Evolutionary conservation across 2,888 invertebrate genomes (phyloP).

Genomic region (Amblyjoppa fuscipennis): DNA sequence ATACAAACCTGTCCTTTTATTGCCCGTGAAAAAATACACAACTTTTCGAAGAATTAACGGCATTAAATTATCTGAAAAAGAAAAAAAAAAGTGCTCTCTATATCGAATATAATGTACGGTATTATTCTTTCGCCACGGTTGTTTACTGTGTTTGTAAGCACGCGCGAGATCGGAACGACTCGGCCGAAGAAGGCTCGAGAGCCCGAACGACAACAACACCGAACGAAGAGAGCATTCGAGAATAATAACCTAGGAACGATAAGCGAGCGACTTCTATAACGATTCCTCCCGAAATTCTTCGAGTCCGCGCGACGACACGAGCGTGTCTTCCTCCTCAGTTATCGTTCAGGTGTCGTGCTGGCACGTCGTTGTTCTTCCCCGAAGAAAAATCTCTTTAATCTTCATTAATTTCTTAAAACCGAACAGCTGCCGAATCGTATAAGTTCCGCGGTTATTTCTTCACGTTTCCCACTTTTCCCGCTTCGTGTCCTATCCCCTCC

Average conservation of each 20-base stretch:
- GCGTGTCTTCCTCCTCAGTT: conserved; percentile 50
- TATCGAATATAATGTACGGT: neutral
- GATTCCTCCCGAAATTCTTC: conserved; percentile 47
- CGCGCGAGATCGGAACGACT: neutral
- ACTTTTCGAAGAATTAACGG: neutral
- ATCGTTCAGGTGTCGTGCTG: conserved; percentile 60
- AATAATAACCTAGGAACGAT: conserved; percentile 43
- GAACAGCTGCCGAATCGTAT: neutral
- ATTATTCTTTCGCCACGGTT: conserved; percentile 1
- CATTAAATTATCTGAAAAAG: neutral
- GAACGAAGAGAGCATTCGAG: conserved; percentile 22
- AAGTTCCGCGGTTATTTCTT: neutral
- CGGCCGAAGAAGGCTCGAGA: neutral
- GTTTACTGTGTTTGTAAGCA: neutral
- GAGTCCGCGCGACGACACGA: conserved; percentile 10
- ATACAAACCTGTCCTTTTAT: no score
- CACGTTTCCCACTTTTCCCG: conserved; percentile 26
- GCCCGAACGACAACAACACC: conserved; percentile 32
- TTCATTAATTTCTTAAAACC: neutral
- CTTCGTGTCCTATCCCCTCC: conserved; percentile 40
- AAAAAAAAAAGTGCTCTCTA: neutral
- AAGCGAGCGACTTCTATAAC: neutral
- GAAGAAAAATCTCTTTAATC: conserved; percentile 20
- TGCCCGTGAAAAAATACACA: no score
- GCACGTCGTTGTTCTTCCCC: conserved; percentile 41